Conservation (phyloP, 2,888 invertebrate genomes). For the Phragmatobia fuliginosa region DNA sequence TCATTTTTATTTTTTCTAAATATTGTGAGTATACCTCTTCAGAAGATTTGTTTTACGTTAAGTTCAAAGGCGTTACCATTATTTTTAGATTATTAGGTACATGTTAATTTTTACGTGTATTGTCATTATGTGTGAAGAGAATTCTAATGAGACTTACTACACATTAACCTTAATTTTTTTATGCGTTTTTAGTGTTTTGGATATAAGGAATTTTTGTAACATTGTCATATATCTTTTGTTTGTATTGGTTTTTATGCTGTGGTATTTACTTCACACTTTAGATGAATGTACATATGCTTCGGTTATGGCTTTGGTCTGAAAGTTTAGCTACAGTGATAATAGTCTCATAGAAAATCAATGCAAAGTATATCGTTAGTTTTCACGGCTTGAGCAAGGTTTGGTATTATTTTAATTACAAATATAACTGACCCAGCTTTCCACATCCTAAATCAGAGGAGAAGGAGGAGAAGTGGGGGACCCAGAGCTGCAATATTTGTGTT, state of each 20-base stretch:
- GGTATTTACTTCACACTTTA: neutral
- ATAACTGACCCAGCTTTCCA: no score
- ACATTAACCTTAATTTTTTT: constrained; percentile 18
- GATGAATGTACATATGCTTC: neutral
- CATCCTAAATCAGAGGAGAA: no score
- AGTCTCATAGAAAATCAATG: no score
- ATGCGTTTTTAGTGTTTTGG: constrained; percentile 6
- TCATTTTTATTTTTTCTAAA: constrained; percentile 37
- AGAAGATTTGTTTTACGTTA: constrained; percentile 14
- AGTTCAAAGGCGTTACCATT: constrained; percentile 13
- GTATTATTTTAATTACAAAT: no score
- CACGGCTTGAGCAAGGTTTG: no score
- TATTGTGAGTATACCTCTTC: constrained; percentile 12
- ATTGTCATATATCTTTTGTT: neutral
- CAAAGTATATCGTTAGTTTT: no score
- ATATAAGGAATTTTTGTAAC: constrained; percentile 6
- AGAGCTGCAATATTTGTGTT: no score
- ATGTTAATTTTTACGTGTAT: constrained; percentile 3
- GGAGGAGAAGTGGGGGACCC: no score
- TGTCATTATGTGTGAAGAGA: constrained; percentile 18
- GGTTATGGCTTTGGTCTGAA: no score
- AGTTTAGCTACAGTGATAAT: no score
- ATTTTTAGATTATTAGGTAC: constrained; percentile 3
- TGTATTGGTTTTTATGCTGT: neutral
- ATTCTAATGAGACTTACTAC: constrained; percentile 19